A percentile compares a stretch with the other conserved stretches of the same genome.
Evolutionary conservation across 2,888 invertebrate genomes (phyloP).

Genomic region (Eupithecia tripunctaria): DNA sequence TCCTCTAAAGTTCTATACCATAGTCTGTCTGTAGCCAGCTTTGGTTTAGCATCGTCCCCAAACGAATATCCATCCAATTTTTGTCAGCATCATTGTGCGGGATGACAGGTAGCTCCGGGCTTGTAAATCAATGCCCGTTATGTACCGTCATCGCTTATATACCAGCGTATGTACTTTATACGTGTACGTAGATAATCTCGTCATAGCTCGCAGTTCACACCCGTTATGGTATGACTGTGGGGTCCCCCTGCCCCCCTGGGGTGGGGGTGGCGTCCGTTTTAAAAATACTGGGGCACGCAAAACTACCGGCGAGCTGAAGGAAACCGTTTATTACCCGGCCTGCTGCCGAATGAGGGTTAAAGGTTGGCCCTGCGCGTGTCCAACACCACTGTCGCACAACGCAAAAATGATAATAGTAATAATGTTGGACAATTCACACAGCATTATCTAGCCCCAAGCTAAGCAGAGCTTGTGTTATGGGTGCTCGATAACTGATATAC

Average conservation of each 20-base stretch:
- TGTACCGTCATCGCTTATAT: conserved; percentile 75
- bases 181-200: conserved; percentile 77
- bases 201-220: conserved; percentile 75
- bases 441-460: no score
- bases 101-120: conserved; percentile 75
- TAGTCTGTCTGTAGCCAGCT: neutral
- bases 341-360: conserved; percentile 5
- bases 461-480: no score
- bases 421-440: no score
- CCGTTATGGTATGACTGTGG: conserved; percentile 83
- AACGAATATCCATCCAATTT: conserved; percentile 23
- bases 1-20: no score
- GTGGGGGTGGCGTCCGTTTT: conserved; percentile 76
- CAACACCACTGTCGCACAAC: neutral
- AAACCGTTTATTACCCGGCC: conserved; percentile 67
- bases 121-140: conserved; percentile 79
- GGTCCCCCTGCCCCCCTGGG: neutral
- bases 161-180: conserved; percentile 75
- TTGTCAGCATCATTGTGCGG: conserved; percentile 64
- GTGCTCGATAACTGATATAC: no score
- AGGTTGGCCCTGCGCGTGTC: neutral
- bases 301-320: conserved; percentile 69
- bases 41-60: neutral
- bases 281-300: conserved; percentile 79
- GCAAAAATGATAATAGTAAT: no score